Conservation (phyloP, 2,113 vertebrate species). For the Passer montanus region DNA sequence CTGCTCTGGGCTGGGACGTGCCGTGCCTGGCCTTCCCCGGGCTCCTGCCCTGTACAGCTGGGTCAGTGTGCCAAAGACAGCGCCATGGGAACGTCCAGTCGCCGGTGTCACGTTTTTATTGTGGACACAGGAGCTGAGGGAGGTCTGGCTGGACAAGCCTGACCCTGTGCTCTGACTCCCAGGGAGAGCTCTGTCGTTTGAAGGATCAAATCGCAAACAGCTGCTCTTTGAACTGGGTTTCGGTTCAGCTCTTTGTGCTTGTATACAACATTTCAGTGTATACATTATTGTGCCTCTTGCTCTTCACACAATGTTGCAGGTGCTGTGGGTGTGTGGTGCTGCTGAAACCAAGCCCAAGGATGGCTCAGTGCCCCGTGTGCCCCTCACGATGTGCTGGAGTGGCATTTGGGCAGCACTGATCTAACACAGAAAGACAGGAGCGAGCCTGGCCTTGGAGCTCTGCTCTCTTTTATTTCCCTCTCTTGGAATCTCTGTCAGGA, state of each 20-base stretch:
- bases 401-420: neutral
- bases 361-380: neutral
- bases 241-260: neutral
- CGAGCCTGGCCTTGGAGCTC: neutral
- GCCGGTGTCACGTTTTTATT: neutral
- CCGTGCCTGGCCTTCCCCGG: accelerated
- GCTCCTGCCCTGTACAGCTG: neutral
- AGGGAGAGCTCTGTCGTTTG: accelerated
- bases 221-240: neutral
- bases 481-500: neutral
- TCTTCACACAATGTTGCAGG: accelerated
- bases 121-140: accelerated
- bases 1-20: accelerated
- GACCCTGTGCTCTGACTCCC: neutral
- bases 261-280: accelerated
- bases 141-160: neutral
- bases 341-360: neutral
- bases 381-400: neutral
- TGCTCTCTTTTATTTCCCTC: neutral
- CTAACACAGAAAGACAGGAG: neutral
- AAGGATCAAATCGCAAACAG: neutral
- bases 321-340: neutral
- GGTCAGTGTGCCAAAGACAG: neutral
- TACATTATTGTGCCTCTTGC: neutral
- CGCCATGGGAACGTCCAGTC: neutral